These are phyloP conservation scores for Cyclopterus lumpus DNA, from an alignment of 2,797 vertebrate species.

Conservation along the genomic window DNA sequence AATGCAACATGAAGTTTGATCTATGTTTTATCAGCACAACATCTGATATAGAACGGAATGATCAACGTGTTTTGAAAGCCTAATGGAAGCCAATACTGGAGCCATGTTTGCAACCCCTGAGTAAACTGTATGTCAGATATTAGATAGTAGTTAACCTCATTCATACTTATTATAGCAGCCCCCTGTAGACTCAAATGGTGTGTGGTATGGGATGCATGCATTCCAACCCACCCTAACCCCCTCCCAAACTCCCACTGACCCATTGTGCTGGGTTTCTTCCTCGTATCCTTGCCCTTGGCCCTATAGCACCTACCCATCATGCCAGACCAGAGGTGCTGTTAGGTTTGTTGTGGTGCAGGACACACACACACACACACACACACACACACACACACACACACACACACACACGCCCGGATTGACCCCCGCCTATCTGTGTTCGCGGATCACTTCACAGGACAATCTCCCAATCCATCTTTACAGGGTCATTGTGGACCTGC, in stretches of 20 bases:
- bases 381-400: constrained; percentile 78
- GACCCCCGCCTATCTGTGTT: constrained; percentile 82
- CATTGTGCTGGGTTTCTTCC: constrained; percentile 79
- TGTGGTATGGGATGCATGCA: constrained; percentile 46
- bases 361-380: constrained; percentile 80
- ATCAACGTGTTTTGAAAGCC: neutral
- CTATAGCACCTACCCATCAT: constrained; percentile 76
- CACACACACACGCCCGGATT: constrained; percentile 62
- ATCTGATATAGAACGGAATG: neutral
- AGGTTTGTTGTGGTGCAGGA: constrained; percentile 86
- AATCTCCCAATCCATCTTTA: constrained; percentile 90
- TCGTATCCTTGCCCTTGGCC: constrained; percentile 87
- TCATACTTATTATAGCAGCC: constrained; percentile 65
- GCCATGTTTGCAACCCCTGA: neutral
- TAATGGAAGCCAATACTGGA: neutral
- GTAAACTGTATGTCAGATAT: constrained; percentile 10
- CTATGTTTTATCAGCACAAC: neutral
- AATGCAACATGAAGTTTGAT: neutral
- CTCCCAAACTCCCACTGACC: constrained; percentile 52
- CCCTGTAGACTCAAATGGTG: constrained; percentile 30
- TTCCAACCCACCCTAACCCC: constrained; percentile 56
- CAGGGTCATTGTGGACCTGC: constrained; percentile 86
- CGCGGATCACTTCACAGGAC: constrained; percentile 92
- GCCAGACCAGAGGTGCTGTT: constrained; percentile 76
- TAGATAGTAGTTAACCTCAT: constrained; percentile 37